Evolutionary conservation across 92 coral and sea anemone species (phyloP), one percentile per base, ranked within the genome.

Genomic region (Siderastrea radians): DNA sequence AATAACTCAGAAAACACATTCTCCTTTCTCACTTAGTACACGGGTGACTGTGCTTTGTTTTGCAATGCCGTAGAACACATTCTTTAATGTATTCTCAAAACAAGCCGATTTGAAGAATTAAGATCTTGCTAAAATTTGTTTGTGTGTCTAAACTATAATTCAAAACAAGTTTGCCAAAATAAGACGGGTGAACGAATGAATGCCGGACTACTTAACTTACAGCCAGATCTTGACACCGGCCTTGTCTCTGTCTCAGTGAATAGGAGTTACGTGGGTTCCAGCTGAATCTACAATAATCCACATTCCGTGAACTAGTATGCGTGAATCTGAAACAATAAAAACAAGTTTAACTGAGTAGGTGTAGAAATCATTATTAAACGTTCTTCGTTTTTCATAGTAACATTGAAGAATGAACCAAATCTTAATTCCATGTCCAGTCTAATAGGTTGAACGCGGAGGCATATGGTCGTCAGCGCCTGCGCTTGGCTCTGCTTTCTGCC

Each of bases 241-340:
- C 75, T 69, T 69, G 16, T 10, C 62, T 58, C 16, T 58, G 62
- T 14, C 43, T 16, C 43, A 61, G 66, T 49, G 75, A 46, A 16
- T 46, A 71, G 38, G 75, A 15, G 26, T 15, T 48, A n/a, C 75
- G 48, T 47, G 57, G 75, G 48, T 71, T 71, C 75, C 75, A 71
- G 26, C 75, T 71, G 55, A 71, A 47, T 15, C 6, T 71, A 3
- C 4, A 47, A 26, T 26, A 26, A 2, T 13, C 38, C 15, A 14
- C 5, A 12, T 1, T 2, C 2, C 14, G 6, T 13, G 75, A 11
- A 48, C 19, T 17, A 48, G 48, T 71, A 4, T 49, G 55, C 48
- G 75, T 3, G 13, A 71, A 71, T 71, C 75, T 71, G 10, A 71
- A 15, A 71, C 51, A 47, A 26, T 12, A 46, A 26, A 26, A 5